Evolutionary conservation across 2,113 vertebrate species (phyloP), one percentile per base, ranked within the genome.

Genomic region (Nibea coibor): DNA sequence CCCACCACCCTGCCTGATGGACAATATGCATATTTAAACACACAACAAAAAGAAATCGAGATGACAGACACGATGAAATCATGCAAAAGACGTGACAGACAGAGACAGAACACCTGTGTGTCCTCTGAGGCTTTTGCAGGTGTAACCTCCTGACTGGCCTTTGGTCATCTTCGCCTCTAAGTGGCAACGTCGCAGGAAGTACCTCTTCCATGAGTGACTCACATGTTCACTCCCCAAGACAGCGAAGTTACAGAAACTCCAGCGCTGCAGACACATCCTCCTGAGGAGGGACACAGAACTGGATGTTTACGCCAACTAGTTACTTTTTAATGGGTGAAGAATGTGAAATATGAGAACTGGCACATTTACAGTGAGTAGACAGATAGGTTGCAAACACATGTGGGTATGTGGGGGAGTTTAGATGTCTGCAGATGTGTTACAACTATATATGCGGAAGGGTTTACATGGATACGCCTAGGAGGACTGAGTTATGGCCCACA

Each of bases 201-300:
- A 96, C 28, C 76, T 91, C 79, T 95, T 97, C 96, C 96, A 96
- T 0, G 93, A 92, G 45, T 88, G 86, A 24, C 63, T 85, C 39
- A 72, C 89, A 1, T 81, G 73, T 69, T 91, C 90, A 20, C 91
- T 39, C 2, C 74, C 82, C 26, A 92, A 10, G 16, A 88, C 86
- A 0, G 88, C 74, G 12, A 92, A 78, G 75, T 93, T 96, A 86
- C 94, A 96, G 73, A 95, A 95, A 17, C 90, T 89, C 96, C 96
- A 96, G 26, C 87, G 92, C 64, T 92, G 93, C 69, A 96, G 87
- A 83, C 96, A 96, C 86, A 95, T 79, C 86, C 92, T 92, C 93
- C 96, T 97, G 74, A 43, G 16, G 4, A 11, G n/a, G 24, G 57
- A 3, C 51, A 20, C 31, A 72, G 5, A 59, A 3, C 1, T 8